Base-by-base conservation (phyloP, 2,797 vertebrate genomes). In the Dallia pectoralis region DNA sequence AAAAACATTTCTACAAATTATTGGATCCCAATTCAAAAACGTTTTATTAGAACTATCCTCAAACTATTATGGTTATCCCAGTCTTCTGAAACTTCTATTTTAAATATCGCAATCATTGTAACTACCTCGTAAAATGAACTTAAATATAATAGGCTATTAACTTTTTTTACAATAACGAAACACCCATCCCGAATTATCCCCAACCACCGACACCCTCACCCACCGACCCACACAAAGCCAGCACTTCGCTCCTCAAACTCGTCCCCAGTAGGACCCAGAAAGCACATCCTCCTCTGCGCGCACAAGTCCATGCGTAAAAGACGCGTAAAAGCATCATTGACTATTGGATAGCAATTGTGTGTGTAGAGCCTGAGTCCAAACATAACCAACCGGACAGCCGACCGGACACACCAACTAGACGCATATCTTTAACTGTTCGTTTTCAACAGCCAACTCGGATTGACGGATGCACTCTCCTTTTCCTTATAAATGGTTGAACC, bases 321-420 rank as follows among this genome's bases (percentile, higher is more conserved):
- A 72, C 86, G 87, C 85, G 78, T 87, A 88, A 87, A 84, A 74
- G 83, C 81, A 85, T 74, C 79, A 14, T 77, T 74, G 78, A 75
- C 68, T 88, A 84, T 88, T 88, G 88, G 84, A 79, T 30, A 12
- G 32, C 36, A 40, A 9, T 40, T 5, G 62, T 64, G 30, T 30
- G 61, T 32, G 8, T 18, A 64, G 62, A 30, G 27, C 27, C 15
- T 32, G 62, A 11, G 30, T 33, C 16, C 7, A 29, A 11, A 22
- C 0, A 0, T 59, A 59, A 11, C 12, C n/a, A 22, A 59, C 22
- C 2, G 9, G 22, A 59, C 22, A 22, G 22, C 12, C n/a, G 53
- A 59, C 22, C 2, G 9, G 22, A 59, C 22, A 22, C 25, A 59
- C 25, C 25, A 59, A 16, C 5, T 63, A 29, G 15, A 25, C 8